phyloP scores from a whole-genome alignment of 2,888 invertebrate species.

The Hirtodrosophila duncani region DNA sequence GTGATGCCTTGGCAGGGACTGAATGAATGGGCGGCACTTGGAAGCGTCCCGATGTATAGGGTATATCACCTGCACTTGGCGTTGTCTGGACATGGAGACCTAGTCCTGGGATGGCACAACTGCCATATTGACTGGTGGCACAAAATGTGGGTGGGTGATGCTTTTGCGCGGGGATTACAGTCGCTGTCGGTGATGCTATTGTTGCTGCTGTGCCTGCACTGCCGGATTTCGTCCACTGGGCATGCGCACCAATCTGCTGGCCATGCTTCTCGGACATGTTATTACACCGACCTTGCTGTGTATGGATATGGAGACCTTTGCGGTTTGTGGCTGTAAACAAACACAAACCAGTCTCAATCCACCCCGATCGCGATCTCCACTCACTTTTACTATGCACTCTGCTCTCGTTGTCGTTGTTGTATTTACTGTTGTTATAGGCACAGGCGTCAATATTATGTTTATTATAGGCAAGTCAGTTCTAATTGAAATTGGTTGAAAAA shows the following conservation, averaged over 20 bases:
- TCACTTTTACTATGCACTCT: slow-evolving; percentile 25
- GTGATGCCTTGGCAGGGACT: slow-evolving; percentile 41
- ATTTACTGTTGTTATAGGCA: slow-evolving; percentile 15
- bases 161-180: slow-evolving; percentile 38
- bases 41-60: slow-evolving; percentile 64
- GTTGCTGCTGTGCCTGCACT: slow-evolving; percentile 32
- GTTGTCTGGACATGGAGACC: slow-evolving; percentile 34
- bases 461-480: too few relatives aligned
- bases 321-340: too few relatives aligned
- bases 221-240: slow-evolving; percentile 75
- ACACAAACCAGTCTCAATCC: too few relatives aligned
- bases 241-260: slow-evolving; percentile 71
- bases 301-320: background rate
- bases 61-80: slow-evolving; percentile 35
- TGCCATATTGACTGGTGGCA: slow-evolving; percentile 13
- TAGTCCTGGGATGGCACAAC: slow-evolving; percentile 30
- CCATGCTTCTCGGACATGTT: slow-evolving; percentile 78
- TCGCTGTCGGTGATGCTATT: slow-evolving; percentile 28
- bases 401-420: slow-evolving; percentile 23
- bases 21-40: slow-evolving; percentile 64
- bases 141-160: slow-evolving; percentile 22
- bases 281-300: slow-evolving; percentile 15
- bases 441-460: too few relatives aligned
- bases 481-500: slow-evolving; percentile 17
- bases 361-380: too few relatives aligned